Conservation (phyloP, 2,113 vertebrate genomes). For the Misgurnus mizolepis region DNA sequence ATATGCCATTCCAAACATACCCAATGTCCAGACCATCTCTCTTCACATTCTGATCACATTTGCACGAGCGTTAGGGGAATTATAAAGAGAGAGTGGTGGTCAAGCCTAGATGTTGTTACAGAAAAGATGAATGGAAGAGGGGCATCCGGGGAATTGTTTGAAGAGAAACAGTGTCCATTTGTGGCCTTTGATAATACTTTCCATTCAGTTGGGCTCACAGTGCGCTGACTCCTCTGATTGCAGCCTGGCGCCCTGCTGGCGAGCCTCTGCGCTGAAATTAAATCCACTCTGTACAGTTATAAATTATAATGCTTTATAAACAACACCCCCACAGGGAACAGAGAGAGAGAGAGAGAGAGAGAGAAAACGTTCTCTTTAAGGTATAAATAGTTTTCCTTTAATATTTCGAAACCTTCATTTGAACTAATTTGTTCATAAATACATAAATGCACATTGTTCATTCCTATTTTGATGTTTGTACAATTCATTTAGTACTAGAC, state of each 20-base stretch:
- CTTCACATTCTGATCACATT: neutral
- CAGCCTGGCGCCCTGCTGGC: slow-evolving; percentile 92
- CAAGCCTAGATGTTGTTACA: slow-evolving; percentile 72
- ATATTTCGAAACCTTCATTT: neutral
- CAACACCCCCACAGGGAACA: slow-evolving; percentile 90
- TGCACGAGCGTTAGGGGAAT: neutral
- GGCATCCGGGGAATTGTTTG: slow-evolving; percentile 85
- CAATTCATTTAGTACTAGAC: neutral
- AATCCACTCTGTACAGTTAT: slow-evolving; percentile 97
- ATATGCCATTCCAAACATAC: neutral
- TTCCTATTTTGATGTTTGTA: neutral
- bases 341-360: slow-evolving; percentile 23
- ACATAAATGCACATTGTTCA: neutral
- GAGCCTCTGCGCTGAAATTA: slow-evolving; percentile 92
- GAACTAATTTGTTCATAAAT: slow-evolving; percentile 6
- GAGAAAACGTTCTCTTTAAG: slow-evolving; percentile 34
- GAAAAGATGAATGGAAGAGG: slow-evolving; percentile 87
- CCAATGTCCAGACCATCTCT: no score
- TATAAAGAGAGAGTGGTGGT: slow-evolving; percentile 1
- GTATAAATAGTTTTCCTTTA: slow-evolving; percentile 34
- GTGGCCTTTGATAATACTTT: slow-evolving; percentile 93
- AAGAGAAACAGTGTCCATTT: slow-evolving; percentile 93
- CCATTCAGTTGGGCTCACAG: slow-evolving; percentile 90
- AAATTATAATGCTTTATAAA: slow-evolving; percentile 97
- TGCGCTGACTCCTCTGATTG: slow-evolving; percentile 94